Evolutionary conservation across 2,797 vertebrate genomes (phyloP).

Genomic region (Phoebastria nigripes): DNA sequence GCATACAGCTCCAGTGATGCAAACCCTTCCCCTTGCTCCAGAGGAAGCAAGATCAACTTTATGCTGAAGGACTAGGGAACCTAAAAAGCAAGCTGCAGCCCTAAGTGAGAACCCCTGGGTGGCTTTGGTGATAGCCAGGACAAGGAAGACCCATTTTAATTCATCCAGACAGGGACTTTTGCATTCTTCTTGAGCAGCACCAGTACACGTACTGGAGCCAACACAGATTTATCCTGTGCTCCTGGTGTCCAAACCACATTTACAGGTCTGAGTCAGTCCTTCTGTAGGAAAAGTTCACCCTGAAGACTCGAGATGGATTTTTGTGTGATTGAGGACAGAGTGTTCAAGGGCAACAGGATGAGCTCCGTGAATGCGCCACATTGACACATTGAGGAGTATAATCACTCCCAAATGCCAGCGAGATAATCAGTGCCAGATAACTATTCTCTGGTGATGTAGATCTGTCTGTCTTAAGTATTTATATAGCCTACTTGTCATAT

Average conservation of each 20-base stretch:
- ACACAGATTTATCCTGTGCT: neutral
- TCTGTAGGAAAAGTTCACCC: neutral
- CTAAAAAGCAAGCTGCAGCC: neutral
- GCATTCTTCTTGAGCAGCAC: neutral
- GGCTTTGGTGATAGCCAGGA: neutral
- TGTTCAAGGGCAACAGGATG: neutral
- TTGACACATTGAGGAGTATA: neutral
- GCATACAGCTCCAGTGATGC: neutral
- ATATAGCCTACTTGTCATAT: neutral
- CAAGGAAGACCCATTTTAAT: neutral
- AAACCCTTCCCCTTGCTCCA: neutral
- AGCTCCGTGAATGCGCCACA: neutral
- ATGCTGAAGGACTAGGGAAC: neutral
- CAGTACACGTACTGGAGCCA: neutral
- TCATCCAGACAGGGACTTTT: neutral
- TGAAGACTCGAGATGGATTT: neutral
- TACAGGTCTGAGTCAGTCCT: neutral
- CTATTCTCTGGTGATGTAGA: neutral
- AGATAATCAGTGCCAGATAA: neutral
- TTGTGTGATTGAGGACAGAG: neutral
- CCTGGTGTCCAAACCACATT: neutral
- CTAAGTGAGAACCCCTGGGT: neutral
- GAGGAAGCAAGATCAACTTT: neutral
- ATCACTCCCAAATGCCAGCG: constrained; percentile 3
- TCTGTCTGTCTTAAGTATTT: neutral